phyloP scores from a whole-genome alignment of 2,797 vertebrate genomes.

The Phoxinus dragarum region DNA sequence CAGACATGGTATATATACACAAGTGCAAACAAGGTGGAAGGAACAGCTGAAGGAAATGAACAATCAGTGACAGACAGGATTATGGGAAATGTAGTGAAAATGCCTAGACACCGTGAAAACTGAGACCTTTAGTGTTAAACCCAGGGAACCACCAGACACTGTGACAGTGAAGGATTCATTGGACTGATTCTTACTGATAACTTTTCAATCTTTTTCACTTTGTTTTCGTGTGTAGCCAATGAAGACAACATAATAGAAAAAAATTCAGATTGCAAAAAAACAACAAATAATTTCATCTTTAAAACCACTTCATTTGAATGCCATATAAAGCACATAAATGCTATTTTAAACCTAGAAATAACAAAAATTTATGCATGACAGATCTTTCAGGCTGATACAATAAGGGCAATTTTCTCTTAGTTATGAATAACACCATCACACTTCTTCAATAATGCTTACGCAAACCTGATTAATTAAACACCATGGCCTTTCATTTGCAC shows the following conservation, averaged over 20 bases:
- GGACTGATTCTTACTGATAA: background rate
- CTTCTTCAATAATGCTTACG: background rate
- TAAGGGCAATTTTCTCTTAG: background rate
- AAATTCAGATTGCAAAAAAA: background rate
- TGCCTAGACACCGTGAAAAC: no score
- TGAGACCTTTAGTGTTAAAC: no score
- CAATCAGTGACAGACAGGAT: no score
- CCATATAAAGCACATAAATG: background rate
- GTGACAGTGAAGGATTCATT: background rate
- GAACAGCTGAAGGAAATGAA: no score
- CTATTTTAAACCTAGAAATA: background rate
- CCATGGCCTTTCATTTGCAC: slow-evolving; percentile 3
- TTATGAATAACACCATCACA: background rate
- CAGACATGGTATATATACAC: no score
- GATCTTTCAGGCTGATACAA: background rate
- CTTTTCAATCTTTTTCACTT: background rate
- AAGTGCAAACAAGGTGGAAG: no score
- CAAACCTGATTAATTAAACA: slow-evolving; percentile 47
- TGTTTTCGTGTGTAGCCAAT: background rate
- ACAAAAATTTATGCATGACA: background rate
- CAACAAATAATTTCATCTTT: background rate
- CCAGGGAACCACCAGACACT: no score
- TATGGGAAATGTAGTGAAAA: no score
- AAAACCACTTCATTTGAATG: background rate
- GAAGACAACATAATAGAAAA: background rate